These are phyloP conservation scores for Rhinolophus sinicus DNA, from an alignment of 2,113 vertebrate species.

Conservation along the genomic window DNA sequence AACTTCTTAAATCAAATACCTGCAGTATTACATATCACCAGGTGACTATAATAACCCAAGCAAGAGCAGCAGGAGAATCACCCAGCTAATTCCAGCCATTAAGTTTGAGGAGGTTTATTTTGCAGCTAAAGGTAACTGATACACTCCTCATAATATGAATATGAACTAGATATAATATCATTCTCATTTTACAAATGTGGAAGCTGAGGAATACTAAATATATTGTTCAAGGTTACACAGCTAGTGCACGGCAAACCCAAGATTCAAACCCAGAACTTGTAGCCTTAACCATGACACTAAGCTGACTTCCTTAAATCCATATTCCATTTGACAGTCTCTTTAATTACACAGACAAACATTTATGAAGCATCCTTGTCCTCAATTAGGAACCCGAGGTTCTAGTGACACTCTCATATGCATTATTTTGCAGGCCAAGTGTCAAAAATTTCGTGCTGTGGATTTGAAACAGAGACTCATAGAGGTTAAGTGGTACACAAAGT, in stretches of 20 bases:
- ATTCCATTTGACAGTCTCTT: background rate
- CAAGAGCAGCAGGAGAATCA: background rate
- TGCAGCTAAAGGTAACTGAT: background rate
- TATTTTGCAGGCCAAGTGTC: background rate
- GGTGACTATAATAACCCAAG: background rate
- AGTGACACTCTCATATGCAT: background rate
- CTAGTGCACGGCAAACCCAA: background rate
- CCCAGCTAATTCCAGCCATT: background rate
- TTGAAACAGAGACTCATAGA: background rate
- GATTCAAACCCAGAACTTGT: background rate
- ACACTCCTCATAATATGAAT: background rate
- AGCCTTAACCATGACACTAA: background rate
- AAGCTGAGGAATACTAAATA: background rate
- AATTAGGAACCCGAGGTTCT: background rate
- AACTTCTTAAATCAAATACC: background rate
- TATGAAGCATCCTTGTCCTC: background rate
- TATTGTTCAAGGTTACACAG: background rate
- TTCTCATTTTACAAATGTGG: background rate
- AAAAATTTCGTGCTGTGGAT: background rate
- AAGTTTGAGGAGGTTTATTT: background rate
- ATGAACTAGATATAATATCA: background rate
- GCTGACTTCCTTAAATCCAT: background rate
- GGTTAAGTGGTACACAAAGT: background rate
- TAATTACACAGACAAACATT: background rate
- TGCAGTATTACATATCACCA: background rate